Conservation (phyloP, 2,113 vertebrate genomes). For the Sclerurus mexicanus region DNA sequence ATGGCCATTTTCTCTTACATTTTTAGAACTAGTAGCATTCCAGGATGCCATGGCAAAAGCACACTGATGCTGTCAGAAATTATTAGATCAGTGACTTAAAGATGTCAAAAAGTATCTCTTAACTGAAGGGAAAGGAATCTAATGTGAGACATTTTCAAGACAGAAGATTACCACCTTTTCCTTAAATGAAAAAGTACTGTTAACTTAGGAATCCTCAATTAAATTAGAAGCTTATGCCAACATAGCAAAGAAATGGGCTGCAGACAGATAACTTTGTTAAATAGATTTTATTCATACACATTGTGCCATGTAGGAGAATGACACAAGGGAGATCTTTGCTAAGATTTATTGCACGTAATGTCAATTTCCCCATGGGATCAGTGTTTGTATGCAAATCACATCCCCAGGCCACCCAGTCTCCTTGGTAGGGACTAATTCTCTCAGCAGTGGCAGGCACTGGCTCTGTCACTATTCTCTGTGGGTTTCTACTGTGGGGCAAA, state of each 20-base stretch:
- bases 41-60: background rate
- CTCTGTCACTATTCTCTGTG: background rate
- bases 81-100: background rate
- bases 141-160: background rate
- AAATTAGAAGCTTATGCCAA: background rate
- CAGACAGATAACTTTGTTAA: background rate
- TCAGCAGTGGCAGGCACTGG: background rate
- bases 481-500: background rate
- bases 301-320: background rate
- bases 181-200: background rate
- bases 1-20: background rate
- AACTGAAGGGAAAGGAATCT: constrained; percentile 1
- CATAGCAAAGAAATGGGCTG: background rate
- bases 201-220: background rate
- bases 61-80: constrained; percentile 13
- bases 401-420: background rate
- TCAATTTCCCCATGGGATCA: background rate
- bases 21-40: background rate
- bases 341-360: background rate
- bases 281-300: background rate
- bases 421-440: background rate
- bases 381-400: background rate
- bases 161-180: background rate
- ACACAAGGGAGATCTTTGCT: background rate
- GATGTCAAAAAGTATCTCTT: constrained; percentile 17